Base-by-base conservation (phyloP, 2,888 invertebrate genomes). In the Chrysina gloriosa region DNA sequence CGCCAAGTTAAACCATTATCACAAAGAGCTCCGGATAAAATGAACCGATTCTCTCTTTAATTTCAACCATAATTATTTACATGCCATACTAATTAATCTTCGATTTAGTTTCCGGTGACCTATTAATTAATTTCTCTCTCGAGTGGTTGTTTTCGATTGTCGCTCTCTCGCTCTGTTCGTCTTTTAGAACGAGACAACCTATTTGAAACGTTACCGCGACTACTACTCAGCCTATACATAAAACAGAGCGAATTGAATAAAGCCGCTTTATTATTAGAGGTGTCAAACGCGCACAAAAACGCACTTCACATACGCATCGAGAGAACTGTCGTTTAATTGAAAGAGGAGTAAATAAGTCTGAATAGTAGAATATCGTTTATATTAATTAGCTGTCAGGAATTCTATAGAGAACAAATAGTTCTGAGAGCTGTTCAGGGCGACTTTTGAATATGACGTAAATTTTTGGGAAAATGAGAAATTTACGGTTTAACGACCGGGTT, bases 91-190 rank as follows among this genome's bases (percentile, higher is more conserved):
- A 73, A 73, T 73, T 72, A 73, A 70, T 65, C 70, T 73, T 73
- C 72, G 72, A 73, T 73, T 73, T 71, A 69, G 71, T 72, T 72
- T 71, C 71, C 72, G 68, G 71, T 70, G 72, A 73, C 72, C 73
- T 73, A 70, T 70, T 71, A 73, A 73, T 73, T 73, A 73, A 72
- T 69, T 67, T 69, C 70, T 68, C 65, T 48, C 16, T 61, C 67
- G 63, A 70, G 70, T 66, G 67, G 58, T 63, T 50, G 67, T 64
- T 67, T 69, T 64, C 34, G 54, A 48, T 66, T 67, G 27, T 19
- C 47, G 25, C n/a, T 4, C 16, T 58, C 27, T 29, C 50, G 27
- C 16, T 19, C 29, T 3, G 16, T 29, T 50, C 29, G 27, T 14
- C 2, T 16, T 11, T 14, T 29, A 27, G 50, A 50, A 27, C 14